Evolutionary conservation across 1,140 invertebrate species (phyloP), one percentile per base, ranked within the genome.

Genomic region (Papilio polyxenes): DNA sequence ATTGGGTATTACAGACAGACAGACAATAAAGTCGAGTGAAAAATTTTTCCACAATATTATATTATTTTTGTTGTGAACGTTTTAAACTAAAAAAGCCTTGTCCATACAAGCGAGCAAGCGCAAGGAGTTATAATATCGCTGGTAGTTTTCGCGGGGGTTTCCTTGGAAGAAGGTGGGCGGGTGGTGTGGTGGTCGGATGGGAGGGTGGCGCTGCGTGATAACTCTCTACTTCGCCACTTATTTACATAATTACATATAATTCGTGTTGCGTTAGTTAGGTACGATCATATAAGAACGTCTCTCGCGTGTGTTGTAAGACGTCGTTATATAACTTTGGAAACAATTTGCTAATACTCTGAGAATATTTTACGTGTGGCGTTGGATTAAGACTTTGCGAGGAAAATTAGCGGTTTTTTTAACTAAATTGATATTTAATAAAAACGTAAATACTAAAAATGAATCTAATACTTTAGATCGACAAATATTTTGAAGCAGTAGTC

Each of bases 71-170:
- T 59, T 7, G 56, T 1, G 56, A 56, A 56, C n/a, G 6, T 59
- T 59, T 20, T 20, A 59, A 20, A 20, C 3, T 17, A 20, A 20
- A 20, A 65, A 65, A 72, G 31, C 65, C 65, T 37, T 72, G 62
- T 89, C 85, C 87, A 85, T 59, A 83, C 31, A n/a, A 82, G 1
- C 44, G 2, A 48, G 37, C 59, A 74, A 84, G 85, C 85, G 80
- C 84, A 85, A 85, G 82, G 86, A 88, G 87, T 88, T 88, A 88
- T 88, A 88, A 88, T 88, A 88, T 87, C 85, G 85, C 83, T 82
- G 51, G 82, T 82, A 86, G 87, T 88, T 88, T 87, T 87, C 86
- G 85, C 87, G 87, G 56, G 77, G 53, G 75, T 31, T 77, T 77
- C 75, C 75, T 77, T 72, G 65, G 62, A 75, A 82, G 80, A 75